These are phyloP conservation scores for Umimayanthus chanpuru DNA, from an alignment of 92 coral and sea anemone genomes.

Conservation along the genomic window DNA sequence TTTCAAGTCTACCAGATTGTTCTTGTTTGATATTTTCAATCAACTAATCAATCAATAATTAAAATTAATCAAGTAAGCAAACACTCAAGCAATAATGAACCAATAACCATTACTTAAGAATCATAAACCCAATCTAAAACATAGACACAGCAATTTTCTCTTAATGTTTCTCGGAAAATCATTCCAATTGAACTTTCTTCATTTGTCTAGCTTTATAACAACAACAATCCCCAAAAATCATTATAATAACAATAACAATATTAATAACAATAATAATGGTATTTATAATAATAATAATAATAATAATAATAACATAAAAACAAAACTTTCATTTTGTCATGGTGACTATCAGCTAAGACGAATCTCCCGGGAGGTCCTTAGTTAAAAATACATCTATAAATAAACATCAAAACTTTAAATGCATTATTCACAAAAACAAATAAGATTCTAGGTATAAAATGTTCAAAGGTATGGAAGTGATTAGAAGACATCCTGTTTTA, in stretches of 20 bases:
- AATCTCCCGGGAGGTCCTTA: neutral
- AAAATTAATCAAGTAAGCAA: neutral
- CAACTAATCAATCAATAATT: neutral
- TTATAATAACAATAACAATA: too few relatives aligned
- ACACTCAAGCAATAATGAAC: neutral
- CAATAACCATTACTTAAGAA: neutral
- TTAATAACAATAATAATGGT: too few relatives aligned
- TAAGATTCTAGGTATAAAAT: too few relatives aligned
- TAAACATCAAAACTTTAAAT: neutral
- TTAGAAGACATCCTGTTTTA: neutral
- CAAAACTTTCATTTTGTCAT: too few relatives aligned
- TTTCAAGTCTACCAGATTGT: neutral
- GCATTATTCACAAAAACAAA: neutral
- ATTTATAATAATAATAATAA: too few relatives aligned
- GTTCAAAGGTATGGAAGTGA: too few relatives aligned
- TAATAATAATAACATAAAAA: too few relatives aligned
- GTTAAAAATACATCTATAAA: neutral
- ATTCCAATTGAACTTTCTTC: neutral
- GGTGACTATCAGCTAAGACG: neutral
- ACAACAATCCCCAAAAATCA: too few relatives aligned
- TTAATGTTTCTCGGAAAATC: too few relatives aligned
- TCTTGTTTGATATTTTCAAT: neutral
- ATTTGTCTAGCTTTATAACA: neutral
- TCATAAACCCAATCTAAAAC: too few relatives aligned
- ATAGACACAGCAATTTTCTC: too few relatives aligned